Percentiles rank a stretch among this genome's conserved stretches.
phyloP scores from a whole-genome alignment of 1,140 invertebrate genomes.

The Macrobrachium nipponense region DNA sequence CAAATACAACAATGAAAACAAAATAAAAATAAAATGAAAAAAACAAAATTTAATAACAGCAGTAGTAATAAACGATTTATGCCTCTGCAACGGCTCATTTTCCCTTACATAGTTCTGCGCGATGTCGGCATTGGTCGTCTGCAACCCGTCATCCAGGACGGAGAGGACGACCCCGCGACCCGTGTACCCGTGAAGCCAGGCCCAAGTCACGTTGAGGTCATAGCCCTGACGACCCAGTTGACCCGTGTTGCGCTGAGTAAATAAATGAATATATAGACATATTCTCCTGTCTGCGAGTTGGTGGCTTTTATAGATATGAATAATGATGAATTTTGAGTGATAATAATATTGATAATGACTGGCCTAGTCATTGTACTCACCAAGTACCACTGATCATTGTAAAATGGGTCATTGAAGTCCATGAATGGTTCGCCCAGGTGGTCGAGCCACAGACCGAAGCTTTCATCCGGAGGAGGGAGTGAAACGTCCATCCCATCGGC shows the following conservation, averaged over 20 bases:
- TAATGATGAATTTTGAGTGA: not conserved
- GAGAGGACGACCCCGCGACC: conserved; percentile 83
- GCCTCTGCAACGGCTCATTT: not conserved
- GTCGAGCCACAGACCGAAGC: not conserved
- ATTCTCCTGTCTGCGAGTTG: not conserved
- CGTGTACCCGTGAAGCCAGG: conserved; percentile 83
- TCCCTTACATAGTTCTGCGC: conserved; percentile 82
- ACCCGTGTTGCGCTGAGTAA: conserved; percentile 43
- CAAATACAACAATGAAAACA: too few species aligned
- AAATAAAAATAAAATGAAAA: not conserved
- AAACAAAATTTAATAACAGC: not conserved
- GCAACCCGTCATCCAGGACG: conserved; percentile 88
- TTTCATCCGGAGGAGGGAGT: too few species aligned
- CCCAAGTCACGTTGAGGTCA: conserved; percentile 81
- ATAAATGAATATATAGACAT: too few species aligned
- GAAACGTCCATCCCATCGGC: too few species aligned
- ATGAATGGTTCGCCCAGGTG: not conserved
- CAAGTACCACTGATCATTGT: conserved; percentile 51
- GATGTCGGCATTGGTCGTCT: conserved; percentile 84
- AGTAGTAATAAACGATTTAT: not conserved
- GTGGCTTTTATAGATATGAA: not conserved
- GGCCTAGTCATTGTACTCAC: not conserved
- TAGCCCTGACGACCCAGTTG: conserved; percentile 16
- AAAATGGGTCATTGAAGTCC: conserved; percentile 44
- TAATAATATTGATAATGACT: not conserved